Evolutionary conservation across 2,797 vertebrate genomes (phyloP).

Genomic region (Poecilia gillii): DNA sequence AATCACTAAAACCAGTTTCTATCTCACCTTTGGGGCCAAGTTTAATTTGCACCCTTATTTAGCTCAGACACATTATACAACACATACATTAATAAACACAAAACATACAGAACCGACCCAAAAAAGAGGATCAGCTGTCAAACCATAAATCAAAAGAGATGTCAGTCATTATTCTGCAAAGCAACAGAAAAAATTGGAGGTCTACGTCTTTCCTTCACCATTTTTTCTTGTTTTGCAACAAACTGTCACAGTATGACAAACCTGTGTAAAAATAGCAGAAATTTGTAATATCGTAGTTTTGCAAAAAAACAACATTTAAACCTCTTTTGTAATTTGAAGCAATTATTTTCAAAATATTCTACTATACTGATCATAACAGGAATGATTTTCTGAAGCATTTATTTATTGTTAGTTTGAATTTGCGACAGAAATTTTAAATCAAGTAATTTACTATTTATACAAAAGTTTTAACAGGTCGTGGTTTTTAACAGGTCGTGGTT

Average conservation of each 20-base stretch:
- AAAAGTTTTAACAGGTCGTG: neutral
- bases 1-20: conserved; percentile 33
- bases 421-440: neutral
- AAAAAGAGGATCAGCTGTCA: neutral
- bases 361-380: neutral
- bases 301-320: neutral
- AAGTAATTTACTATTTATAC: neutral
- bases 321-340: neutral
- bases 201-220: neutral
- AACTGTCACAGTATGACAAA: neutral
- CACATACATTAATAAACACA: neutral
- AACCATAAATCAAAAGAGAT: neutral
- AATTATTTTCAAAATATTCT: neutral
- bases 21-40: conserved; percentile 14
- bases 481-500: neutral
- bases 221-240: neutral
- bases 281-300: neutral
- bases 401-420: neutral
- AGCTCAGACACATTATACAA: conserved; percentile 1
- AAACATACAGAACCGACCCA: neutral
- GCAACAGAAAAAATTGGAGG: neutral
- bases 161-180: neutral
- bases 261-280: neutral
- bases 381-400: neutral
- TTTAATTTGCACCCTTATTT: conserved; percentile 30